Conservation (phyloP, 2,888 invertebrate species). For the Kuschelorhynchus macadamiae region DNA sequence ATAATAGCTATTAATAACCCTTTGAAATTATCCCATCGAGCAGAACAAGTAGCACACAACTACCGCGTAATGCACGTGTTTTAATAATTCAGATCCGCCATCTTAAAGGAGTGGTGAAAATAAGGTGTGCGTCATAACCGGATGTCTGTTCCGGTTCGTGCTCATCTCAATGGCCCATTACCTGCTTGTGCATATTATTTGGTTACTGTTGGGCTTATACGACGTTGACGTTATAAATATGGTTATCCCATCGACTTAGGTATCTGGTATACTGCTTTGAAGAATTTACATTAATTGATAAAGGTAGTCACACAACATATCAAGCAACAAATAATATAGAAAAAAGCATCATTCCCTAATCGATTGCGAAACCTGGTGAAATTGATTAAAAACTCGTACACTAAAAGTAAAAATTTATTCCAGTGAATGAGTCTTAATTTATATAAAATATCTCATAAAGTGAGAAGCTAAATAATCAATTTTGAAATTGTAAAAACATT, state of each 20-base stretch:
- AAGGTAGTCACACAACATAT: no score
- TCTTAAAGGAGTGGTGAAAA: slow-evolving; percentile 58
- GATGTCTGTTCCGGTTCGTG: slow-evolving; percentile 67
- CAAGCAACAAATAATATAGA: no score
- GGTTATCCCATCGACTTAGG: slow-evolving; percentile 12
- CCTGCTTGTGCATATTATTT: slow-evolving; percentile 38
- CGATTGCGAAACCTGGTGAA: no score
- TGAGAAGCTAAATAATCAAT: no score
- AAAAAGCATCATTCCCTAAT: no score
- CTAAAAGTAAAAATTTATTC: no score
- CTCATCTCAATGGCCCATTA: slow-evolving; percentile 62
- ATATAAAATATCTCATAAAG: no score
- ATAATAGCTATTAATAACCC: slow-evolving; percentile 47
- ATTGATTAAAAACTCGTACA: no score
- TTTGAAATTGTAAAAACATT: no score
- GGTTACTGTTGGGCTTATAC: slow-evolving; percentile 23
- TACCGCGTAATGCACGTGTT: slow-evolving; percentile 58
- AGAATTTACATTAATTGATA: no score
- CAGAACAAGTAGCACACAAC: slow-evolving; percentile 58
- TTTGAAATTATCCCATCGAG: slow-evolving; percentile 53
- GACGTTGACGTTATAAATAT: slow-evolving; percentile 22
- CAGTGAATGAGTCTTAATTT: no score
- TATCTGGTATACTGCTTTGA: not conserved
- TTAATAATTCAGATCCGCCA: slow-evolving; percentile 58
- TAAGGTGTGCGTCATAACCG: slow-evolving; percentile 63